These are phyloP conservation scores for Nothura maculosa DNA, from an alignment of 2,797 vertebrate genomes.

Conservation along the genomic window DNA sequence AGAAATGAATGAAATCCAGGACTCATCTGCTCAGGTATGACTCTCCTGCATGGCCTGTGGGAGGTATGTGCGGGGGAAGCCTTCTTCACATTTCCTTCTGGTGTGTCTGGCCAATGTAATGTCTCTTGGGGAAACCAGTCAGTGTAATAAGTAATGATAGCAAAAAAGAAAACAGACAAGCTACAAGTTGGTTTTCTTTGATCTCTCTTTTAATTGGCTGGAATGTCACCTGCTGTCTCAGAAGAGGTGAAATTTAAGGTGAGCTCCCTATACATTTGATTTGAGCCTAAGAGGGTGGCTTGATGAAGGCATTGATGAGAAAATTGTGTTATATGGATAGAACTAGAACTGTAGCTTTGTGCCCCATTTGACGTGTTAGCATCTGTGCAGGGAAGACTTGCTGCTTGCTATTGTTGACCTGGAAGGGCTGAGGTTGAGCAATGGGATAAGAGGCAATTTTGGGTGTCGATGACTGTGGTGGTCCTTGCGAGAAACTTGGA, in stretches of 20 bases:
- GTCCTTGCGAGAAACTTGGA: background rate
- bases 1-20: conserved; percentile 52
- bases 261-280: accelerated
- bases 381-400: background rate
- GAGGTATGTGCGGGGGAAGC: background rate
- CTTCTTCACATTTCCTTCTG: accelerated
- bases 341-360: background rate
- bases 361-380: accelerated
- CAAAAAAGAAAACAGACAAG: background rate
- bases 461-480: accelerated
- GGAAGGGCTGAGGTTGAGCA: background rate
- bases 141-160: accelerated
- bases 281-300: background rate
- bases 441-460: background rate
- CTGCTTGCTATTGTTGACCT: background rate
- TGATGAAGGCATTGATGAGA: too few species aligned
- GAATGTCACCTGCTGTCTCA: accelerated
- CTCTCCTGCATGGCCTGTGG: background rate
- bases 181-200: background rate
- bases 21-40: background rate
- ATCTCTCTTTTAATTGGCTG: background rate
- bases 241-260: background rate
- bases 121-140: background rate
- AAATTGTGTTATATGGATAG: background rate
- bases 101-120: background rate